Conservation (phyloP, 2,113 vertebrate species). For the Pimephales promelas region DNA sequence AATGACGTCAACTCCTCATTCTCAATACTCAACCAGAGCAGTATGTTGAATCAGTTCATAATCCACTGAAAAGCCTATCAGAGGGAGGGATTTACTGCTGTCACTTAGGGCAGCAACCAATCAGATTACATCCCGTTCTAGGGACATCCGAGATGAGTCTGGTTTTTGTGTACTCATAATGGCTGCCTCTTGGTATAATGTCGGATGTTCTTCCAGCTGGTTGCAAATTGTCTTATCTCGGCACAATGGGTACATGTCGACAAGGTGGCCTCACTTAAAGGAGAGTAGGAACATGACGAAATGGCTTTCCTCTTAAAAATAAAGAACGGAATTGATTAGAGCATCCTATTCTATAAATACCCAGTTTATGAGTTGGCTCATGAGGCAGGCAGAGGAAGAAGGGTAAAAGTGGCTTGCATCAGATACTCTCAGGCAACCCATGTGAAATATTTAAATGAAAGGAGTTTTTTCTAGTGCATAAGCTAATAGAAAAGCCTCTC, state of each 20-base stretch:
- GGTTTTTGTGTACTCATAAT: conserved; percentile 17
- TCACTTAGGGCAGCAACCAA: conserved; percentile 9
- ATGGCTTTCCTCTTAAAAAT: conserved; percentile 3
- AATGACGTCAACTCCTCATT: too few species aligned
- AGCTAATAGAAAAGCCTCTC: conserved; percentile 85
- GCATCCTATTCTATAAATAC: conserved; percentile 42
- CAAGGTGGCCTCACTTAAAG: conserved; percentile 6
- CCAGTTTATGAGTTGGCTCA: conserved; percentile 36
- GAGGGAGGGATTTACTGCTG: neutral
- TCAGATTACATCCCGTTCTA: neutral
- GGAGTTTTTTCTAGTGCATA: conserved; percentile 82
- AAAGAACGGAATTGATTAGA: conserved; percentile 40
- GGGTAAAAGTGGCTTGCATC: conserved; percentile 72
- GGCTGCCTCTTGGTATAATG: neutral
- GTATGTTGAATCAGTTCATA: conserved; percentile 4
- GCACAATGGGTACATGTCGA: conserved; percentile 5
- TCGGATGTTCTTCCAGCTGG: neutral
- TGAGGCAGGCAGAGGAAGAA: conserved; percentile 44
- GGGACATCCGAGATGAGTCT: neutral
- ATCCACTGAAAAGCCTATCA: neutral
- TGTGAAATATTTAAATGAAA: conserved; percentile 84
- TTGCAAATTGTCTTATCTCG: conserved; percentile 1
- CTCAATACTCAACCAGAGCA: conserved; percentile 2
- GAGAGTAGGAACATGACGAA: conserved; percentile 23
- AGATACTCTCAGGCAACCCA: conserved; percentile 79